Base-by-base conservation (phyloP, 1,140 invertebrate species). In the Drosophila aff. region DNA sequence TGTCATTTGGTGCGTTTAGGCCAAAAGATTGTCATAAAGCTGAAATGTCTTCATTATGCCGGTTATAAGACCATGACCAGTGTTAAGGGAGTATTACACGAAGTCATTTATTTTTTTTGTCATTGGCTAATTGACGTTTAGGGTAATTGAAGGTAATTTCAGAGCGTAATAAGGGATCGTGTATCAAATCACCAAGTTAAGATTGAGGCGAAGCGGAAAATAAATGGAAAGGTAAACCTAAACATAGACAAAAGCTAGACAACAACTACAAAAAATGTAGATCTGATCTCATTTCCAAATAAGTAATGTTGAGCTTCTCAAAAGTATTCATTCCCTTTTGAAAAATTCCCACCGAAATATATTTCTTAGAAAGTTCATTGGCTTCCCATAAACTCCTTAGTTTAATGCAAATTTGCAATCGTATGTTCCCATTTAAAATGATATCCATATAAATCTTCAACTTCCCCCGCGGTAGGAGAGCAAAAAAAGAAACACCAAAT, bases 121-220 rank as follows among this genome's bases (percentile, higher is more conserved):
- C 16, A 15, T 49, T 21, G 21, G 21, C 67, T 73, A 73, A 73
- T 72, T 59, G 53, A 28, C 67, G 53, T 72, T 73, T 73, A 73
- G 38, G 38, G 44, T 72, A 73, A 73, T 72, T 73, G 69, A 73
- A 60, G 69, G 69, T 61, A 60, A 73, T 72, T 71, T 73, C 28
- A 23, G 38, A 50, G 66, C 21, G 47, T 36, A 60, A 73, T 33
- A 50, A 60, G 69, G 38, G 40, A 71, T 71, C 63, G 33, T 36
- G 40, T 33, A 31, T 55, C 49, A 40, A 59, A 28, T n/a, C 8
- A 41, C 40, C 26, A 69, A 47, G 53, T 59, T 18, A 41, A 66
- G 58, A 46, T 36, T 36, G 58, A 62, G 57, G 31, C 58, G 41
- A 36, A 66, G 58, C 59, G 41, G 26, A 63, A 16, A 36, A 18